A percentile compares a stretch with the other conserved stretches of the same genome.
These are phyloP conservation scores for Ricordea florida DNA, from an alignment of 92 coral and sea anemone genomes.

Conservation along the genomic window DNA sequence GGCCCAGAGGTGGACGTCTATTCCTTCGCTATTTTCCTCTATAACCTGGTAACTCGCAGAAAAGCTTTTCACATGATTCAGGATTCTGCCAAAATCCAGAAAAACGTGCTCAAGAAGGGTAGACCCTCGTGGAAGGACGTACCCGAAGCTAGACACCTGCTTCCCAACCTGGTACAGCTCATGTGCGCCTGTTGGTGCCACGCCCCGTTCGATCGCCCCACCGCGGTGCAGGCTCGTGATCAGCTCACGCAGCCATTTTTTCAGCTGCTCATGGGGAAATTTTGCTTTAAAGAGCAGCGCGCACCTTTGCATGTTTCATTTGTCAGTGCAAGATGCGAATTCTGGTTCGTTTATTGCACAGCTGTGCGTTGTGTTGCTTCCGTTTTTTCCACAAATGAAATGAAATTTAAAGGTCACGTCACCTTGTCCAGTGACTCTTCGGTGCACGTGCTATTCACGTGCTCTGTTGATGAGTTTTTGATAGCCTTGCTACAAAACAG, in stretches of 20 bases:
- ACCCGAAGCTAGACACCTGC: constrained; percentile 9
- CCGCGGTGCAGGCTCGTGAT: constrained; percentile 7
- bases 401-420: not conserved
- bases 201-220: constrained; percentile 31
- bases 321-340: constrained; percentile 9
- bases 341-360: constrained; percentile 44
- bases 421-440: not conserved
- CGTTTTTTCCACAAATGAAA: not conserved
- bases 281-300: constrained; percentile 28
- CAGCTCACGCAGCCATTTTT: constrained; percentile 47
- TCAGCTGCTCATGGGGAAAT: constrained; percentile 48
- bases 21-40: constrained; percentile 68
- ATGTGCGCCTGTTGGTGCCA: constrained; percentile 45
- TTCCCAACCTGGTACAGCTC: constrained; percentile 39
- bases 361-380: not conserved
- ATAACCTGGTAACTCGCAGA: constrained; percentile 56
- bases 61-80: constrained; percentile 35
- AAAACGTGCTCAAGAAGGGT: not conserved
- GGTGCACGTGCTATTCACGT: not conserved
- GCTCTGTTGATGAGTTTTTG: not conserved
- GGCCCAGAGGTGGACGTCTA: constrained; percentile 64
- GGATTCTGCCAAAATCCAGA: not conserved
- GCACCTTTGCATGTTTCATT: constrained; percentile 17
- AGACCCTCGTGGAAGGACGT: constrained; percentile 47
- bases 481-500: not conserved